Evolutionary conservation across 2,888 invertebrate species (phyloP).

Genomic region (Agonopterix heracliana): DNA sequence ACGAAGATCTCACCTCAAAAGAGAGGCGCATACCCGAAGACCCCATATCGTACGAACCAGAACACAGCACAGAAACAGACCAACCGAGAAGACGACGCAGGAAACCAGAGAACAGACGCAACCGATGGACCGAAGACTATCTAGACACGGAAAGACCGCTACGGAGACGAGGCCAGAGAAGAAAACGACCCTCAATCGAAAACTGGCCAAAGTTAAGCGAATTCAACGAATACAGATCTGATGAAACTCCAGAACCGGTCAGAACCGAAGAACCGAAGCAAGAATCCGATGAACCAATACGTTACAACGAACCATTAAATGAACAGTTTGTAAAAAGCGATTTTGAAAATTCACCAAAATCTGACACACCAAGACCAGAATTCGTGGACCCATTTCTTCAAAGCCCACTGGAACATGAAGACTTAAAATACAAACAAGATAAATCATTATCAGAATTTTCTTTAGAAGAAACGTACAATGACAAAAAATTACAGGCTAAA

Average conservation of each 20-base stretch:
- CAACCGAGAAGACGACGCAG: conserved; percentile 46
- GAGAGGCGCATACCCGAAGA: conserved; percentile 37
- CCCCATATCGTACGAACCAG: conserved; percentile 28
- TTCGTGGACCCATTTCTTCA: not conserved
- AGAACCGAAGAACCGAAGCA: conserved; percentile 10
- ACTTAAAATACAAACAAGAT: conserved; percentile 25
- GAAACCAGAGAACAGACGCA: conserved; percentile 40
- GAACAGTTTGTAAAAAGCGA: not conserved
- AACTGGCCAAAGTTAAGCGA: conserved; percentile 41
- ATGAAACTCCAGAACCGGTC: conserved; percentile 19
- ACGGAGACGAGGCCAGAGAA: conserved; percentile 49
- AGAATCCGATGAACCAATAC: not conserved
- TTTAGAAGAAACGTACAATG: conserved; percentile 26
- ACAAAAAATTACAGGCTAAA: not conserved
- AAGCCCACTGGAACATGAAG: not conserved
- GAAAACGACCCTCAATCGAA: conserved; percentile 43
- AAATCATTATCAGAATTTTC: conserved; percentile 55
- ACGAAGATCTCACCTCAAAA: conserved; percentile 32
- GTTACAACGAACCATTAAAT: not conserved
- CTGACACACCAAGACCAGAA: not conserved
- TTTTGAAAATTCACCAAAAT: not conserved
- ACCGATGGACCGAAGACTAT: conserved; percentile 54
- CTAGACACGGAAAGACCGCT: conserved; percentile 42
- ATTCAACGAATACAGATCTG: conserved; percentile 24
- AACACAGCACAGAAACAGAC: conserved; percentile 31